Evolutionary conservation across 2,797 vertebrate species (phyloP).

Genomic region (Catharus ustulatus): DNA sequence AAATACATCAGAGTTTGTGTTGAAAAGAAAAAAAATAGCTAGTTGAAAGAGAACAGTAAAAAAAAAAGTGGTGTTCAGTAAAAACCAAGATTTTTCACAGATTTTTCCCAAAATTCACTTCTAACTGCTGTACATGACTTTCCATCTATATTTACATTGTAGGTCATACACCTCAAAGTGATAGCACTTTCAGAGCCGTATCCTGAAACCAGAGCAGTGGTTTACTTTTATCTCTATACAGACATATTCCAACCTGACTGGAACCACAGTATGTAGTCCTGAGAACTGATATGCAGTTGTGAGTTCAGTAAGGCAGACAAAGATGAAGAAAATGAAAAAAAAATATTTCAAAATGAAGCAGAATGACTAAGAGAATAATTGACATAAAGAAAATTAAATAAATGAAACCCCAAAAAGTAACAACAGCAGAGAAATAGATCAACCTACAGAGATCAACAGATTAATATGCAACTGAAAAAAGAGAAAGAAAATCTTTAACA

Average conservation of each 20-base stretch:
- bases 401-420: neutral
- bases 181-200: neutral
- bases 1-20: neutral
- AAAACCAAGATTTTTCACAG: neutral
- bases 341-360: neutral
- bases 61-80: neutral
- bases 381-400: neutral
- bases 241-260: rapidly evolving
- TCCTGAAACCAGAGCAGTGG: neutral
- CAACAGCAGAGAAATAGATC: neutral
- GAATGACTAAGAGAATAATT: neutral
- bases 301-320: neutral
- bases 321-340: neutral
- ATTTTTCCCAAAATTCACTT: neutral
- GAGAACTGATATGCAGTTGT: neutral
- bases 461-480: neutral
- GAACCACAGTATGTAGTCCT: neutral
- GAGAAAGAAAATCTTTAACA: neutral
- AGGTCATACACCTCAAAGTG: neutral
- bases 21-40: neutral
- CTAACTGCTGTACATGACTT: neutral
- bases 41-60: neutral
- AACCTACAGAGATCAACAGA: neutral
- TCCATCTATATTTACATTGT: neutral
- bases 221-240: neutral